Base-by-base conservation (phyloP, 2,888 invertebrate genomes). In the Vesta saturnalis region DNA sequence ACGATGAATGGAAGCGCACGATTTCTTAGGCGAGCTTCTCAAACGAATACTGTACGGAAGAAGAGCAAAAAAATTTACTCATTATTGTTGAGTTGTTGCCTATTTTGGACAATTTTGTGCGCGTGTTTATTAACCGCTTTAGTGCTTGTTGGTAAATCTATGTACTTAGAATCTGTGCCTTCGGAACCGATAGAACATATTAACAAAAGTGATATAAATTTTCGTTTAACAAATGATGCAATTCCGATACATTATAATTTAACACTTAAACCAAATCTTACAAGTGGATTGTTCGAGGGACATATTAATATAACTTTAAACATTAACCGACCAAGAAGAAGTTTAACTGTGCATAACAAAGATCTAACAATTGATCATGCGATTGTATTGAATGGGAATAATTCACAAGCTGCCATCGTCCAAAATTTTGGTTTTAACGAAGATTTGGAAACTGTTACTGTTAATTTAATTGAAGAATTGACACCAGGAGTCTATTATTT, bases 171-270 rank as follows among this genome's bases (percentile, higher is more conserved):
- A 21, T n/a, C 12, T 39, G n/a, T n/a, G n/a, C 60, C 54, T 19
- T 23, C 12, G n/a, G 64, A 21, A 8, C 14, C 16, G 39, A 47
- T 30, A 49, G 8, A n/a, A 16, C 16, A 16, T 2, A 16, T 10
- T 1, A 23, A 56, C 1, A 19, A 23, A 68, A 55, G 12, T 43
- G 47, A 15, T 4, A 15, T 63, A 19, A 6, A 60, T 15, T 47
- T 55, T 10, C 70, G 92, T 47, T 82, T 93, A 57, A 89, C 91
- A 0, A 81, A 83, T 6, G 85, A 87, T 56, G 85, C 90, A 0
- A 82, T 83, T 14, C 92, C 93, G 0, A 71, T 86, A 1, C 87
- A 87, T 66, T 93, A 93, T 77, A 88, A 91, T 62, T 80, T 93
- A 3, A 86, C 84, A 14, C 81, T 93, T 60, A 85, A 88, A 63